phyloP scores from a whole-genome alignment of 2,888 invertebrate genomes.

The Lycocerus yunnanus region DNA sequence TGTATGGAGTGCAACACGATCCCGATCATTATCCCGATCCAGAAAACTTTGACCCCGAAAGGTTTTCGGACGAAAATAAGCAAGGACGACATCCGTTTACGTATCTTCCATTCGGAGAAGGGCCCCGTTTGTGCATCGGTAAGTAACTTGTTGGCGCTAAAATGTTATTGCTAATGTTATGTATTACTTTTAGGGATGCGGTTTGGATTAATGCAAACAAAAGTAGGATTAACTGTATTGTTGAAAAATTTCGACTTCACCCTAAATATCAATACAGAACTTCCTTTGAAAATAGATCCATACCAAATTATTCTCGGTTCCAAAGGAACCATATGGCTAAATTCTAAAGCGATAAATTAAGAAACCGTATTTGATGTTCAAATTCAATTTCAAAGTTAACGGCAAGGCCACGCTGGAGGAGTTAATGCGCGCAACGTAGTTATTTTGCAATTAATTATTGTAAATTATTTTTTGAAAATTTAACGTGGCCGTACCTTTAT shows the following conservation, averaged over 20 bases:
- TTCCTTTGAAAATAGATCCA: conserved; percentile 19
- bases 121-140: conserved; percentile 64
- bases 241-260: conserved; percentile 37
- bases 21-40: conserved; percentile 23
- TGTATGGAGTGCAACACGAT: conserved; percentile 18
- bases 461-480: no score
- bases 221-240: conserved; percentile 38
- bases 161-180: neutral
- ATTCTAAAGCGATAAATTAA: neutral
- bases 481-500: no score
- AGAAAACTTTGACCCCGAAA: conserved; percentile 20
- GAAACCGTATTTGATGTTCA: no score
- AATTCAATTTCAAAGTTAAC: no score
- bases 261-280: conserved; percentile 27
- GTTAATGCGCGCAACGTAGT: no score
- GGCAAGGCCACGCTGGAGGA: no score
- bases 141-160: neutral
- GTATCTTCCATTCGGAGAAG: conserved; percentile 64
- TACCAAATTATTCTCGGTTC: neutral
- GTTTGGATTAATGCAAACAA: conserved; percentile 43
- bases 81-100: conserved; percentile 58
- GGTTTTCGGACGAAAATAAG: conserved; percentile 61
- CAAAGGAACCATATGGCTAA: neutral
- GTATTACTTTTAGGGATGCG: conserved; percentile 38
- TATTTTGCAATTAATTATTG: no score